Evolutionary conservation across 2,113 vertebrate species (phyloP).

Genomic region (Urocynchramus pylzowi): DNA sequence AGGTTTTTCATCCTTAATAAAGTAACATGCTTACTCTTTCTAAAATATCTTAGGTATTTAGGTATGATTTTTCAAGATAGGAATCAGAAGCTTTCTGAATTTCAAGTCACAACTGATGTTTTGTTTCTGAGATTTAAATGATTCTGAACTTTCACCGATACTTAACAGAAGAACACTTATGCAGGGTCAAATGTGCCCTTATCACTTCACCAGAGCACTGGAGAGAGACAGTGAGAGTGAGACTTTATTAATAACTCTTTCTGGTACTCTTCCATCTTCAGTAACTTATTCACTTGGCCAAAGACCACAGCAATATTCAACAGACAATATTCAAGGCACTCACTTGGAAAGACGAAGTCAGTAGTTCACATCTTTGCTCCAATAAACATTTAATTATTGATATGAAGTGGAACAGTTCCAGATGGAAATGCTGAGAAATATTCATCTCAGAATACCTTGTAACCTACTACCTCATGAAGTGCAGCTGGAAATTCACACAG

Average conservation of each 20-base stretch:
- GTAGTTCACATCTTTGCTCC: not conserved
- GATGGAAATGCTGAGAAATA: not conserved
- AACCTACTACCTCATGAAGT: not conserved
- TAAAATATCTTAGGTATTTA: not conserved
- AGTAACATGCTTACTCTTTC: not conserved
- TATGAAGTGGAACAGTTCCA: not conserved
- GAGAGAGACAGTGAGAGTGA: not conserved
- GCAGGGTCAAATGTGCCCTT: not conserved
- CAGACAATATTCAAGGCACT: not conserved
- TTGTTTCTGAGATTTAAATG: not conserved
- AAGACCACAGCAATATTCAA: not conserved
- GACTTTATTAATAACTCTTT: not conserved
- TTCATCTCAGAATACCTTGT: not conserved
- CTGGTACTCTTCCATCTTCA: not conserved
- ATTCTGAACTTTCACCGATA: not conserved
- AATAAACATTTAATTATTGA: conserved; percentile 35
- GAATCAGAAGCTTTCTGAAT: not conserved
- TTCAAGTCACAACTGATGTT: not conserved
- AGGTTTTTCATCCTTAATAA: not conserved
- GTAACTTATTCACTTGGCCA: not conserved
- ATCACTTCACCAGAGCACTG: not conserved
- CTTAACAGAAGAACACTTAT: not conserved
- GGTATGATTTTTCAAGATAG: not conserved
- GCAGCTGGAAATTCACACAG: not conserved
- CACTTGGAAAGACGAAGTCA: not conserved